These are phyloP conservation scores for Ectemnius continuus DNA, from an alignment of 2,888 invertebrate genomes.

Conservation along the genomic window DNA sequence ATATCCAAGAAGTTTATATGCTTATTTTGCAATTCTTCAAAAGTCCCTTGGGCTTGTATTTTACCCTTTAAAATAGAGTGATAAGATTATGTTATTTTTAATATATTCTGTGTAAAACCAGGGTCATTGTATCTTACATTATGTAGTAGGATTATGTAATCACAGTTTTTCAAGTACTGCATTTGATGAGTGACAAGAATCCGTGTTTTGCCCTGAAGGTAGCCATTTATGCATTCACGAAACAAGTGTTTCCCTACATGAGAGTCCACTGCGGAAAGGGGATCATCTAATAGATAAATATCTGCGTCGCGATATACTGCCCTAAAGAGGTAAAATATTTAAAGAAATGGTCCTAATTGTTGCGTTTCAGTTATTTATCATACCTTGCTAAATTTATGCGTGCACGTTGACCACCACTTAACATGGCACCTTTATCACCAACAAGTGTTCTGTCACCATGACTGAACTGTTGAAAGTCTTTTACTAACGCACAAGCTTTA, in stretches of 20 bases:
- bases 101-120: not conserved
- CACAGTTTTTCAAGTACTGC: constrained; percentile 85
- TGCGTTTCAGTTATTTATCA: not conserved
- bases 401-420: constrained; percentile 91
- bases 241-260: constrained; percentile 88
- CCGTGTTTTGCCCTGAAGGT: constrained; percentile 83
- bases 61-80: constrained; percentile 79
- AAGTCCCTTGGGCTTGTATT: constrained; percentile 81
- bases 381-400: constrained; percentile 86
- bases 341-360: not conserved
- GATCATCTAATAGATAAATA: constrained; percentile 89
- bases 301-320: constrained; percentile 88
- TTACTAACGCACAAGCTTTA: constrained; percentile 82
- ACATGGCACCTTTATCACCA: constrained; percentile 87
- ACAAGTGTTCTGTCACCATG: constrained; percentile 87
- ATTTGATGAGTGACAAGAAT: constrained; percentile 92
- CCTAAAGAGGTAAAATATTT: constrained; percentile 70
- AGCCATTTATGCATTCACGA: constrained; percentile 84
- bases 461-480: constrained; percentile 85
- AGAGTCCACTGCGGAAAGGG: constrained; percentile 88
- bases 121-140: constrained; percentile 80
- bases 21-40: constrained; percentile 80
- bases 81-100: constrained; percentile 4
- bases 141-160: constrained; percentile 83
- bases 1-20: constrained; percentile 79